Conservation (phyloP, 1,140 invertebrate species). For the Drosophila orena region DNA sequence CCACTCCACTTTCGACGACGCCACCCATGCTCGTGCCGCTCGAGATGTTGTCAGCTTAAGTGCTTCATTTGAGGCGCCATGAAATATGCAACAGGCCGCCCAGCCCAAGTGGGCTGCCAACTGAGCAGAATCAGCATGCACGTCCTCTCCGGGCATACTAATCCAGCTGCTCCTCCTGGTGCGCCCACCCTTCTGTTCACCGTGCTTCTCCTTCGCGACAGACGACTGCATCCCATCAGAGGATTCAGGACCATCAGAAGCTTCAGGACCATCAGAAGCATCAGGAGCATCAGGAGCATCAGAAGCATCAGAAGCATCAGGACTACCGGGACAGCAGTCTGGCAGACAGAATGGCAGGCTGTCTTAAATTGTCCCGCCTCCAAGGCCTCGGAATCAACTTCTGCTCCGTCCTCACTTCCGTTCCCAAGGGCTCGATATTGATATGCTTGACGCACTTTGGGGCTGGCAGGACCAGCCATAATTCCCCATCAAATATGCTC, state of each 20-base stretch:
- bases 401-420: conserved; percentile 1
- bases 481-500: conserved; percentile 3
- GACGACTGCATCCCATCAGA: conserved; percentile 9
- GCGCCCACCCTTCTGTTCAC: not conserved
- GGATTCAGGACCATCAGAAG: too few species aligned
- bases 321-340: too few species aligned
- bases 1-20: too few species aligned
- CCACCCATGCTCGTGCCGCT: conserved; percentile 11
- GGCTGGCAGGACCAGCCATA: not conserved
- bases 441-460: conserved; percentile 10
- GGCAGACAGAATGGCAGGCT: not conserved
- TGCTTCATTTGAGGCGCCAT: conserved; percentile 68
- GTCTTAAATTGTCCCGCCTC: conserved; percentile 43
- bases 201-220: not conserved
- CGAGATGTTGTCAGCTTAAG: conserved; percentile 67
- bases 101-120: conserved; percentile 37
- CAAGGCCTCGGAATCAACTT: conserved; percentile 4
- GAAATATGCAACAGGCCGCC: conserved; percentile 70
- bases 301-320: too few species aligned
- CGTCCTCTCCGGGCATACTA: not conserved
- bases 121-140: conserved; percentile 33
- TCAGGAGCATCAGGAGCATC: too few species aligned
- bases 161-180: not conserved
- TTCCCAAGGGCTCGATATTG: conserved; percentile 3
- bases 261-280: too few species aligned